Evolutionary conservation across 2,888 invertebrate genomes (phyloP).

Genomic region (Germaria angustata): DNA sequence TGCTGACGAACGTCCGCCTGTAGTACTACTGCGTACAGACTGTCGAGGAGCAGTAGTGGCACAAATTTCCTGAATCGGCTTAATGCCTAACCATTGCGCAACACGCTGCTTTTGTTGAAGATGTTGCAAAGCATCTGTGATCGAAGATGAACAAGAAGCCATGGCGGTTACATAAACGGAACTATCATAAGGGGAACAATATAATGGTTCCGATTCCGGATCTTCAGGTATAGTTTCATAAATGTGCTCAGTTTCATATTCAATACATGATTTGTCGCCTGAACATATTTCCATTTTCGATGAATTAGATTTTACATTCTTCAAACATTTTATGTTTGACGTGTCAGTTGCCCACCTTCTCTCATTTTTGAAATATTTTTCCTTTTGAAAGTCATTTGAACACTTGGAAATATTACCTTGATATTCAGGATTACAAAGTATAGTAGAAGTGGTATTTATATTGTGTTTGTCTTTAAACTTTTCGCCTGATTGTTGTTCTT

Average conservation of each 20-base stretch:
- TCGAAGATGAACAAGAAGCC: slow-evolving; percentile 69
- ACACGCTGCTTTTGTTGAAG: slow-evolving; percentile 75
- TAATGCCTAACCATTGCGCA: slow-evolving; percentile 77
- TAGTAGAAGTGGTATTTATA: slow-evolving; percentile 19
- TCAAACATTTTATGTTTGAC: slow-evolving; percentile 6
- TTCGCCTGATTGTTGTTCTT: slow-evolving; percentile 19
- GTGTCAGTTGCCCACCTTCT: not conserved
- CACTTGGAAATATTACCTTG: slow-evolving; percentile 8
- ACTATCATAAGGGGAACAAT: slow-evolving; percentile 83
- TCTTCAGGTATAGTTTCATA: slow-evolving; percentile 85
- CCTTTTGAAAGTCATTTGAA: slow-evolving; percentile 13
- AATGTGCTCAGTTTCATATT: slow-evolving; percentile 83
- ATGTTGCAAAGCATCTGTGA: slow-evolving; percentile 68
- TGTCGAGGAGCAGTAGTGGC: slow-evolving; percentile 69
- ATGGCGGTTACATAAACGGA: slow-evolving; percentile 72
- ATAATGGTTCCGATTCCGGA: slow-evolving; percentile 83
- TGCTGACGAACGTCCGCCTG: slow-evolving; percentile 19
- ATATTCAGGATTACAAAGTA: slow-evolving; percentile 37
- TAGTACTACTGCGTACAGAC: slow-evolving; percentile 29
- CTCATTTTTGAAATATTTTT: slow-evolving; percentile 31
- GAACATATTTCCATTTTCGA: slow-evolving; percentile 6
- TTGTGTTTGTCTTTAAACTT: slow-evolving; percentile 24
- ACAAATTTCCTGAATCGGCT: slow-evolving; percentile 60
- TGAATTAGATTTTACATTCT: not conserved
- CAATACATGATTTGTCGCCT: slow-evolving; percentile 66